Percentiles rank a stretch among this genome's conserved stretches.
Evolutionary conservation across 2,113 vertebrate species (phyloP).

Genomic region (Leptosomus discolor): DNA sequence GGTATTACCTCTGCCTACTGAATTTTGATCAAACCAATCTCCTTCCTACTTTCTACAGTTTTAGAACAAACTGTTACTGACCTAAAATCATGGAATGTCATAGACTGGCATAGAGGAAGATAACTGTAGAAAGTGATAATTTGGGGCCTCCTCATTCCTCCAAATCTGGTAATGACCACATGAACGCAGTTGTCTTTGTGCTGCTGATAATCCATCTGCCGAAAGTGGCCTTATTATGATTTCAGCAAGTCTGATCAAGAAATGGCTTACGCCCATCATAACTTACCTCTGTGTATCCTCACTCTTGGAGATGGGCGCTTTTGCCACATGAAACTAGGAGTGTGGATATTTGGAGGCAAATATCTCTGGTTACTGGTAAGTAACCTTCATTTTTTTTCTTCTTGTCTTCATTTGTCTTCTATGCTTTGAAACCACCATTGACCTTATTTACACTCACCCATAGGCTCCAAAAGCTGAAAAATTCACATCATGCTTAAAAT

Average conservation of each 20-base stretch:
- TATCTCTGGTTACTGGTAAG: conserved; percentile 60
- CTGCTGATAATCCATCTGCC: conserved; percentile 22
- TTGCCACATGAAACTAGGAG: conserved; percentile 46
- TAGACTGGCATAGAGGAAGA: conserved; percentile 14
- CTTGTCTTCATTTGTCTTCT: conserved; percentile 66
- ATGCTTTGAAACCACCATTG: conserved; percentile 59
- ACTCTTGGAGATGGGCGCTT: conserved; percentile 48
- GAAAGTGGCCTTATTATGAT: neutral
- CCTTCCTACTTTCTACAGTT: conserved; percentile 8
- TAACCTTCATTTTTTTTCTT: conserved; percentile 53
- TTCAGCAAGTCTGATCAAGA: conserved; percentile 46
- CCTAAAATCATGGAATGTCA: neutral
- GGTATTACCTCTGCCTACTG: conserved; percentile 34
- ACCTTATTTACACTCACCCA: conserved; percentile 44
- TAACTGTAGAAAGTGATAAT: conserved; percentile 17
- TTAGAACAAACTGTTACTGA: neutral
- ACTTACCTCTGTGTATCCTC: conserved; percentile 40
- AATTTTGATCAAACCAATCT: conserved; percentile 7
- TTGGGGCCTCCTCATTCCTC: conserved; percentile 9
- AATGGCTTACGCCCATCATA: conserved; percentile 34
- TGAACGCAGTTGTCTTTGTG: neutral
- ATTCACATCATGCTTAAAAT: conserved; percentile 56
- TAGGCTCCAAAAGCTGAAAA: conserved; percentile 51
- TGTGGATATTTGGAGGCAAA: conserved; percentile 55
- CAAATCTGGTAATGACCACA: neutral